phyloP scores from a whole-genome alignment of 2,888 invertebrate species.

The Leptinotarsa haldemani region DNA sequence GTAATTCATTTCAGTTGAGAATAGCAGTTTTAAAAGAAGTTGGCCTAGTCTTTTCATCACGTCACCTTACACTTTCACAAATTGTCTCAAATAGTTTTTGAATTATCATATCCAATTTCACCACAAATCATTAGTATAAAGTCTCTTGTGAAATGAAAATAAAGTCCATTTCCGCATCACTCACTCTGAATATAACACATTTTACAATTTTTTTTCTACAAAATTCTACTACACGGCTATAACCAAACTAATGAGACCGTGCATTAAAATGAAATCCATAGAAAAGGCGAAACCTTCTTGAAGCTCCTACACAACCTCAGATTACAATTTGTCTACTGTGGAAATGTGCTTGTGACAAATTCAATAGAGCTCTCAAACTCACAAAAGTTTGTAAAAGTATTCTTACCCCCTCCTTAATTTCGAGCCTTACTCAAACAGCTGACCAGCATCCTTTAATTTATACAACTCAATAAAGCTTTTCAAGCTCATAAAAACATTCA shows the following conservation, averaged over 20 bases:
- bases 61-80: conserved; percentile 34
- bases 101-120: conserved; percentile 22
- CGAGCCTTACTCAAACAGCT: background rate
- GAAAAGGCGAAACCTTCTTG: conserved; percentile 29
- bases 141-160: conserved; percentile 32
- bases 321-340: conserved; percentile 21
- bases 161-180: conserved; percentile 33
- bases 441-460: background rate
- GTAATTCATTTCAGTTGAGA: conserved; percentile 43
- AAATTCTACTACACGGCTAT: conserved; percentile 53
- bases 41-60: conserved; percentile 34
- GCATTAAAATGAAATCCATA: conserved; percentile 30
- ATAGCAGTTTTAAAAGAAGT: conserved; percentile 46
- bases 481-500: background rate
- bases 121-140: conserved; percentile 29
- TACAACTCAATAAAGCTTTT: background rate
- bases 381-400: background rate
- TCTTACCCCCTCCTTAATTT: background rate
- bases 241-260: conserved; percentile 48
- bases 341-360: conserved; percentile 19
- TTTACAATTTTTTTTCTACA: conserved; percentile 44
- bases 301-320: conserved; percentile 37
- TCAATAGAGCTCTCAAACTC: no score
- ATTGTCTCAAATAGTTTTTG: conserved; percentile 32
- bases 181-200: conserved; percentile 37